Evolutionary conservation across 35 echinoderm and acorn worm species (phyloP).

Genomic region (Nesometra sesokonis): DNA sequence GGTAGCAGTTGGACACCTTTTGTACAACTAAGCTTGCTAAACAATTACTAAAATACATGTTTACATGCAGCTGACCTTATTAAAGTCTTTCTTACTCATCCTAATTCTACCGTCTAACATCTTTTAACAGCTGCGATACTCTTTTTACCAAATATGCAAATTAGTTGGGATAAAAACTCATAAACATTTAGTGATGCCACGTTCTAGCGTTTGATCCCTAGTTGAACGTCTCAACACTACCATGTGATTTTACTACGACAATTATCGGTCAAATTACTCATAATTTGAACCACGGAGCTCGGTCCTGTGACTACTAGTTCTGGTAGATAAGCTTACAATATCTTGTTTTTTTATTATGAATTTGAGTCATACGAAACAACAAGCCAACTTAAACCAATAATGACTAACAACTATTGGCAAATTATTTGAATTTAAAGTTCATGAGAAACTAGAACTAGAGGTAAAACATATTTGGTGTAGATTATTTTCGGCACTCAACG

Average conservation of each 20-base stretch:
- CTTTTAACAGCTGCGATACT: background rate
- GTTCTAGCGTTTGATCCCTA: background rate
- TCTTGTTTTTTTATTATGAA: background rate
- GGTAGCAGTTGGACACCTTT: too few species aligned
- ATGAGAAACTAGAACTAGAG: too few species aligned
- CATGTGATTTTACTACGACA: background rate
- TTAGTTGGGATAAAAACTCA: background rate
- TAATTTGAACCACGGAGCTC: too few species aligned
- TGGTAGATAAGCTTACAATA: background rate
- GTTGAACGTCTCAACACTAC: background rate
- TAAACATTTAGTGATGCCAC: background rate
- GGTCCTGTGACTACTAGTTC: background rate
- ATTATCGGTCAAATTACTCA: background rate
- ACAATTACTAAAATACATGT: background rate
- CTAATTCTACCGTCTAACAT: background rate
- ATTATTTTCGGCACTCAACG: too few species aligned
- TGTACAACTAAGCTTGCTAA: too few species aligned
- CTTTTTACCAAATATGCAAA: background rate
- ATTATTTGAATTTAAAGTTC: too few species aligned
- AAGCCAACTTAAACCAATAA: too few species aligned
- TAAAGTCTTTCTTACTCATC: background rate
- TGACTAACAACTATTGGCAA: too few species aligned
- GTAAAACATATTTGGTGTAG: too few species aligned
- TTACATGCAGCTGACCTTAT: background rate
- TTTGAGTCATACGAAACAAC: background rate